Evolutionary conservation across 1,140 invertebrate species (phyloP).

Genomic region (Cydia splendana): DNA sequence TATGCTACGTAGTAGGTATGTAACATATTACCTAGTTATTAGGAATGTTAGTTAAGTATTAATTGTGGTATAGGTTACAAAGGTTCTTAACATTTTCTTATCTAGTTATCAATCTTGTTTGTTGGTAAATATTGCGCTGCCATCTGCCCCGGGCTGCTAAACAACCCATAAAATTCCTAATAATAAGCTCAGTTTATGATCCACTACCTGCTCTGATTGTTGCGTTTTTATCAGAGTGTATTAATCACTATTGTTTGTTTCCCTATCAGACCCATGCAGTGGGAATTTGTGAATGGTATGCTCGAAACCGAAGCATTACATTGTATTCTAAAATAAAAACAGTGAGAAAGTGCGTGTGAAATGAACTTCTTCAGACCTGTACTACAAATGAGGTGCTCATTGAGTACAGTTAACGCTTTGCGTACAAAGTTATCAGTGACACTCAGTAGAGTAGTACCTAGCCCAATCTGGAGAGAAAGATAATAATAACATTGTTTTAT

Average conservation of each 20-base stretch:
- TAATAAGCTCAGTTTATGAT: constrained; percentile 27
- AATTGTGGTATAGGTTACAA: no score
- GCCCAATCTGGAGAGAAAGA: not conserved
- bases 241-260: constrained; percentile 23
- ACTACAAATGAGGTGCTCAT: constrained; percentile 1
- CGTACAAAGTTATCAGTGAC: not conserved
- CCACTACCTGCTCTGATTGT: constrained; percentile 19
- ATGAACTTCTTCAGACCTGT: constrained; percentile 26
- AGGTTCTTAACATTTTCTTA: not conserved
- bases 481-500: not conserved
- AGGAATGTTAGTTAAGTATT: no score
- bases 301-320: constrained; percentile 17
- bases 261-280: constrained; percentile 14
- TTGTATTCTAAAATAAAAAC: constrained; percentile 31
- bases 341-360: constrained; percentile 27
- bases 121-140: not conserved
- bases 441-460: not conserved
- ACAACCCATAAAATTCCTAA: constrained; percentile 14
- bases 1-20: no score
- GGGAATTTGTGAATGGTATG: constrained; percentile 25
- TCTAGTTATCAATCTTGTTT: not conserved
- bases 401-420: constrained; percentile 19
- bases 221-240: constrained; percentile 24
- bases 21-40: no score
- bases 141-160: not conserved